Percentiles rank a stretch among this genome's conserved stretches.
Conservation (phyloP, 2,888 invertebrate genomes). For the Belgica antarctica region DNA sequence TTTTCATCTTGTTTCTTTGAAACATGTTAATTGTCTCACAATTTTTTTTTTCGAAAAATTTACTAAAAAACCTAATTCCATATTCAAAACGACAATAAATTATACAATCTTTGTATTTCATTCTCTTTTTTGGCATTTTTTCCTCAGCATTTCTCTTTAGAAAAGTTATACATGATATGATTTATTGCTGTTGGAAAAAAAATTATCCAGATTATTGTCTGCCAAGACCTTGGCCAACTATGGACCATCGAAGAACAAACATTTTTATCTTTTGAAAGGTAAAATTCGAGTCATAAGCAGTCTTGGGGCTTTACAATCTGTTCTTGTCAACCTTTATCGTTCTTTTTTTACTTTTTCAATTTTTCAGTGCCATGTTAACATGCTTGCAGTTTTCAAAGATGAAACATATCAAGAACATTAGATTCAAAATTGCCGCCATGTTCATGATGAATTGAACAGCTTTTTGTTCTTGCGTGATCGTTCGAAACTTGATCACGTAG, state of each 20-base stretch:
- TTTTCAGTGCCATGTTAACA: not conserved
- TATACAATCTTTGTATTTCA: constrained; percentile 19
- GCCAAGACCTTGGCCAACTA: constrained; percentile 37
- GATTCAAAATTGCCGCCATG: not conserved
- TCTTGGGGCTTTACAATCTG: not conserved
- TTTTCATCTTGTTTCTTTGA: not conserved
- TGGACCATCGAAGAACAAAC: not conserved
- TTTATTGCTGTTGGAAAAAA: constrained; percentile 32
- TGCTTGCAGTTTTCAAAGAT: constrained; percentile 26
- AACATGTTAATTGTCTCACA: constrained; percentile 25
- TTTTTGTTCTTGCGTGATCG: not conserved
- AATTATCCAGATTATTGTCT: constrained; percentile 9
- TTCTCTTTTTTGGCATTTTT: constrained; percentile 13
- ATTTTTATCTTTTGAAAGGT: not conserved
- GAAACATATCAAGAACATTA: constrained; percentile 8
- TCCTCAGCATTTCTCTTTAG: constrained; percentile 11
- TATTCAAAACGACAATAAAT: constrained; percentile 23
- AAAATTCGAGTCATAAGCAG: too few species aligned
- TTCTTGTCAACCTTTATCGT: not conserved
- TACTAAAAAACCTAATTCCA: constrained; percentile 6
- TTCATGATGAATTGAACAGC: not conserved
- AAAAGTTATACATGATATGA: constrained; percentile 29
- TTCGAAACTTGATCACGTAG: not conserved
- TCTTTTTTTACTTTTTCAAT: not conserved
- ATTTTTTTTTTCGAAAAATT: not conserved